Evolutionary conservation across 2,888 invertebrate species (phyloP).

Genomic region (Xanthostigma xanthostigma): DNA sequence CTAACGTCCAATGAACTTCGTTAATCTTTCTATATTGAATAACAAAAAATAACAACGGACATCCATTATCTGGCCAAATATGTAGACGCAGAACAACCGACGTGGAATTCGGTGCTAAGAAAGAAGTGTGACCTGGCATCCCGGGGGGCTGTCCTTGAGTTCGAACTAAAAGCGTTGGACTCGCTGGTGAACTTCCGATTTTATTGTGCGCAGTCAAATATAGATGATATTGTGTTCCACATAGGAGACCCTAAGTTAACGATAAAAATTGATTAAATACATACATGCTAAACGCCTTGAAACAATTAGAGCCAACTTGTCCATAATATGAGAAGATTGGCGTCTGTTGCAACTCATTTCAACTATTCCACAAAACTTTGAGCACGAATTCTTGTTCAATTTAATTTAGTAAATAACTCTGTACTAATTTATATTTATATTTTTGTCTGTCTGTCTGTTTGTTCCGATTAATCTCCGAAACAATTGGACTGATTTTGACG

Average conservation of each 20-base stretch:
- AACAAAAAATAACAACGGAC: constrained; percentile 51
- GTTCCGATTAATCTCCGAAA: too few species aligned
- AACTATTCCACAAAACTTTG: background rate
- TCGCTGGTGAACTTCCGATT: constrained; percentile 53
- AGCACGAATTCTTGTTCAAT: too few species aligned
- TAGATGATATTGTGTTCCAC: constrained; percentile 59
- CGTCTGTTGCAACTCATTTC: background rate
- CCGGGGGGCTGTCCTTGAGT: constrained; percentile 61
- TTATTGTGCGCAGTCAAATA: constrained; percentile 55
- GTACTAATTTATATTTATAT: too few species aligned
- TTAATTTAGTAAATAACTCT: too few species aligned
- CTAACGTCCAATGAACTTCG: constrained; percentile 52
- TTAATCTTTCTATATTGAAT: constrained; percentile 49
- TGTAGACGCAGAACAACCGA: constrained; percentile 48
- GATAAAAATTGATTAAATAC: background rate
- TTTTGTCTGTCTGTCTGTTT: too few species aligned
- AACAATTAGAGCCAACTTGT: background rate
- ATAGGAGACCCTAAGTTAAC: constrained; percentile 38
- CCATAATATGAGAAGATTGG: background rate
- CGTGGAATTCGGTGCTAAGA: constrained; percentile 56
- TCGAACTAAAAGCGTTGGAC: constrained; percentile 49
- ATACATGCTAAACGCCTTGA: background rate
- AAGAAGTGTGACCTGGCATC: constrained; percentile 42
- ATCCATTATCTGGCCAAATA: constrained; percentile 61
- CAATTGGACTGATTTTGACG: too few species aligned